A percentile compares a stretch with the other conserved stretches of the same genome.
phyloP scores from a whole-genome alignment of 2,797 vertebrate genomes.

The Rallus crepitans region DNA sequence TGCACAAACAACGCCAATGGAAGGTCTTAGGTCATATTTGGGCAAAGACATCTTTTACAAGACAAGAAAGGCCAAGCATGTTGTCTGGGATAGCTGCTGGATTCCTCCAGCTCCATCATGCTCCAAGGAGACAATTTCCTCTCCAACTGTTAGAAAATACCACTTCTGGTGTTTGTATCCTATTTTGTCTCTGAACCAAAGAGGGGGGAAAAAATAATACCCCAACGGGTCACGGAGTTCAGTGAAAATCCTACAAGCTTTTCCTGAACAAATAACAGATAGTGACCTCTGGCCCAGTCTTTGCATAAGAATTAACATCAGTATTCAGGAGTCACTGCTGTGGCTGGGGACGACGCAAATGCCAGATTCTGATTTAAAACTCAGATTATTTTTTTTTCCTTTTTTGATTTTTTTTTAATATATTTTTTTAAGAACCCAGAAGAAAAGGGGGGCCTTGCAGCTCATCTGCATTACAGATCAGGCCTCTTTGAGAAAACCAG shows the following conservation, averaged over 20 bases:
- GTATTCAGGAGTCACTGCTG: slow-evolving; percentile 71
- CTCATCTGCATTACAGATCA: slow-evolving; percentile 97
- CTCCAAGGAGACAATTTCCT: not conserved
- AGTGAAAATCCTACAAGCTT: slow-evolving; percentile 79
- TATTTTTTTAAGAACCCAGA: slow-evolving; percentile 81
- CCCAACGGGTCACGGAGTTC: slow-evolving; percentile 80
- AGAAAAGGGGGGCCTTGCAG: slow-evolving; percentile 76
- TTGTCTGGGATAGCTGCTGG: not conserved
- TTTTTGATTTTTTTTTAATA: slow-evolving; percentile 42
- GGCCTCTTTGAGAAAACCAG: slow-evolving; percentile 85
- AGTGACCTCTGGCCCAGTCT: slow-evolving; percentile 84
- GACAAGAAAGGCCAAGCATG: not conserved
- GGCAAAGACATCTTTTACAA: not conserved
- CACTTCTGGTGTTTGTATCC: slow-evolving; percentile 41
- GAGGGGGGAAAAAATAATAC: slow-evolving; percentile 5
- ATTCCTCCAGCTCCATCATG: not conserved
- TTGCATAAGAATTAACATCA: slow-evolving; percentile 88
- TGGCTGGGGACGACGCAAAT: slow-evolving; percentile 76
- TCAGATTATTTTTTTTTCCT: slow-evolving; percentile 65
- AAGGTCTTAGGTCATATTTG: not conserved
- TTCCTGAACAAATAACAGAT: slow-evolving; percentile 88
- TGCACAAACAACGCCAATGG: fast-evolving
- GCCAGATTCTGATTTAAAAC: slow-evolving; percentile 82
- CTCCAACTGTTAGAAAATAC: slow-evolving; percentile 36
- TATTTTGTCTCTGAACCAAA: slow-evolving; percentile 72